These are phyloP conservation scores for Amphiprion percula DNA, from an alignment of 2,113 vertebrate species.

Conservation along the genomic window DNA sequence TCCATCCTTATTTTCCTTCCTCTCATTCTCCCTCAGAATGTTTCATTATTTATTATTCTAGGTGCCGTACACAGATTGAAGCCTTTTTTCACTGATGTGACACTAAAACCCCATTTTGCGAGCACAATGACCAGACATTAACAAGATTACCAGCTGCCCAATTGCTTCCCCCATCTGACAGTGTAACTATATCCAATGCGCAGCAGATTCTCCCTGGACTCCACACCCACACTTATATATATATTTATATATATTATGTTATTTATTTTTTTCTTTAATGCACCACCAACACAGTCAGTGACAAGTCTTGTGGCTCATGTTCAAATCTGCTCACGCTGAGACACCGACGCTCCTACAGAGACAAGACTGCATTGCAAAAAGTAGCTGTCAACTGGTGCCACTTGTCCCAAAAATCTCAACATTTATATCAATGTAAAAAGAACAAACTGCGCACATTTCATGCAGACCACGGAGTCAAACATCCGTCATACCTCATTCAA, in stretches of 20 bases:
- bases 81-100: slow-evolving; percentile 9
- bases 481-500: slow-evolving; percentile 19
- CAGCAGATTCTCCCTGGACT: neutral
- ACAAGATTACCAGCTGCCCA: slow-evolving; percentile 23
- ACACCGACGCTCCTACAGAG: slow-evolving; percentile 19
- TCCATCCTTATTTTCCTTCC: neutral
- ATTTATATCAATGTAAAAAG: slow-evolving; percentile 12
- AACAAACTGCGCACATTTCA: slow-evolving; percentile 18
- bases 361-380: neutral
- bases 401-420: slow-evolving; percentile 9
- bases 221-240: neutral
- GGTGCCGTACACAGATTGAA: slow-evolving; percentile 16
- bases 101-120: slow-evolving; percentile 21
- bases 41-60: slow-evolving; percentile 26
- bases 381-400: slow-evolving; percentile 23
- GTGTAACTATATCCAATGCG: neutral
- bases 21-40: slow-evolving; percentile 24
- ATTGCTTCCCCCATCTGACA: neutral
- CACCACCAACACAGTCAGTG: neutral
- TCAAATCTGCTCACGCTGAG: slow-evolving; percentile 10
- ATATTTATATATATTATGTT: neutral
- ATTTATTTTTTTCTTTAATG: neutral
- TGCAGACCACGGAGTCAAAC: slow-evolving; percentile 9
- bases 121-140: slow-evolving; percentile 28
- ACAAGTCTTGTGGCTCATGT: neutral